Evolutionary conservation across 2,888 invertebrate genomes (phyloP).

Genomic region (Nowickia ferox): DNA sequence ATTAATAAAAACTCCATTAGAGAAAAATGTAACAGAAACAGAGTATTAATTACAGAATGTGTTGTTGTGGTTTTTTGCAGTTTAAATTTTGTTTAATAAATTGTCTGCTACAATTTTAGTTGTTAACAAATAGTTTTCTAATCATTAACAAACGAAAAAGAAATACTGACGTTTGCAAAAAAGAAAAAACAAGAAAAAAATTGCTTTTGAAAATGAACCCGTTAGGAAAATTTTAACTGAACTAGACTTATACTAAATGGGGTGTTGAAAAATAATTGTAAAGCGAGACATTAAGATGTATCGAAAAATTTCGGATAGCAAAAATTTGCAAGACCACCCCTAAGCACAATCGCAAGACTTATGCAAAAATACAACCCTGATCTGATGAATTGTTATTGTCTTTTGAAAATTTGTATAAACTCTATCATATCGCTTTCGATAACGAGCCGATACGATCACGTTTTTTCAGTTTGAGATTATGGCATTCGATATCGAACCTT

Average conservation of each 20-base stretch:
- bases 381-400: no score
- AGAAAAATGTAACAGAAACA: slow-evolving; percentile 60
- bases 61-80: slow-evolving; percentile 20
- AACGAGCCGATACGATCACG: no score
- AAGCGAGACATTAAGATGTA: no score
- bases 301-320: no score
- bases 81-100: slow-evolving; percentile 27
- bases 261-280: no score
- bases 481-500: no score
- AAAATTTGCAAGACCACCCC: no score
- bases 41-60: slow-evolving; percentile 68
- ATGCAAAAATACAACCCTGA: no score
- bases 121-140: slow-evolving; percentile 72
- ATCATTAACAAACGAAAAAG: slow-evolving; percentile 61
- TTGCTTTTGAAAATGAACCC: background rate
- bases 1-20: slow-evolving; percentile 58
- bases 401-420: no score
- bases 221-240: slow-evolving; percentile 38
- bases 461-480: no score
- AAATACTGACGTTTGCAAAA: slow-evolving; percentile 26
- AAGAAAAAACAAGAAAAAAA: background rate
- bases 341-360: no score
- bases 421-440: no score
- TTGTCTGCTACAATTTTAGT: slow-evolving; percentile 46
- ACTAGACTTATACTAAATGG: background rate